A percentile compares a stretch with the other conserved stretches of the same genome.
Evolutionary conservation across 2,113 vertebrate species (phyloP).

Genomic region (Dissostichus mawsoni): DNA sequence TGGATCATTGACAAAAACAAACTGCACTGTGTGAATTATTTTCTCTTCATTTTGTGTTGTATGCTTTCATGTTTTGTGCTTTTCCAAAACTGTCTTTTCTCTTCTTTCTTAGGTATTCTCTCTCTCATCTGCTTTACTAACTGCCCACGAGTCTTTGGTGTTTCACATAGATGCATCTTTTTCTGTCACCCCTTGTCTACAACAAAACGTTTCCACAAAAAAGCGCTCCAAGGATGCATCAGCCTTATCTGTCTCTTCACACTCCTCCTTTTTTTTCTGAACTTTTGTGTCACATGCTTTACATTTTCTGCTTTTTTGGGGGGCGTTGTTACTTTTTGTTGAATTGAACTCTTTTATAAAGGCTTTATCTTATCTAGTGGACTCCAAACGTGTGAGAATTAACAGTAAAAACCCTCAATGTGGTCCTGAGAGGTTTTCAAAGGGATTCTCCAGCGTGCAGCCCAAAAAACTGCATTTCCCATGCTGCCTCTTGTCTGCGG

Average conservation of each 20-base stretch:
- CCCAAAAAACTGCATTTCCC: slow-evolving; percentile 79
- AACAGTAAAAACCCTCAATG: slow-evolving; percentile 46
- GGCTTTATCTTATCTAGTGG: slow-evolving; percentile 74
- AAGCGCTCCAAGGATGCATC: slow-evolving; percentile 83
- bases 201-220: slow-evolving; percentile 68
- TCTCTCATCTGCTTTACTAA: slow-evolving; percentile 97
- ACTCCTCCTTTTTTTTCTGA: slow-evolving; percentile 73
- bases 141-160: slow-evolving; percentile 88
- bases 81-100: slow-evolving; percentile 83
- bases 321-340: slow-evolving; percentile 55
- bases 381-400: slow-evolving; percentile 65
- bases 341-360: slow-evolving; percentile 80
- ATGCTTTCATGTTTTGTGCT: slow-evolving; percentile 66
- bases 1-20: neutral
- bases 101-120: slow-evolving; percentile 95
- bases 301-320: slow-evolving; percentile 71
- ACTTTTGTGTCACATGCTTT: slow-evolving; percentile 80
- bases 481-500: slow-evolving; percentile 71
- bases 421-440: slow-evolving; percentile 55
- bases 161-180: slow-evolving; percentile 86
- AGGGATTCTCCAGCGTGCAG: slow-evolving; percentile 46
- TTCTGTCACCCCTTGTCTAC: slow-evolving; percentile 85
- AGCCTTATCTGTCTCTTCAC: slow-evolving; percentile 75
- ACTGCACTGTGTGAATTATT: slow-evolving; percentile 38
- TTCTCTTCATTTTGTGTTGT: slow-evolving; percentile 58